phyloP scores from a whole-genome alignment of 1,140 invertebrate genomes.

The Trinorchestia longiramus region DNA sequence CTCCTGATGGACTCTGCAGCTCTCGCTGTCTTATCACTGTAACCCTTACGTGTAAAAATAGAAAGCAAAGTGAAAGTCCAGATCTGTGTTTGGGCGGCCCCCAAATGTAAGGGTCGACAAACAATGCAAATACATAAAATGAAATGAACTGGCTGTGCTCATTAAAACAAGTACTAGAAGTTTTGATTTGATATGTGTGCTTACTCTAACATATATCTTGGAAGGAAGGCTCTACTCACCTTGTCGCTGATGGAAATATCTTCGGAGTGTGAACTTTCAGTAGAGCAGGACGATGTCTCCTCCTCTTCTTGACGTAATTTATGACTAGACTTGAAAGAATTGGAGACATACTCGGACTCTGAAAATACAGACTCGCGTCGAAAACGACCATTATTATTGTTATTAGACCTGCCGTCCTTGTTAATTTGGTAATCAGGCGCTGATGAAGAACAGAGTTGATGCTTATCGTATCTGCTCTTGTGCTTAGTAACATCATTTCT shows the following conservation, averaged over 20 bases:
- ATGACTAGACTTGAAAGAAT: conserved; percentile 53
- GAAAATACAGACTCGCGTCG: conserved; percentile 22
- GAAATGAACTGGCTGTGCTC: not conserved
- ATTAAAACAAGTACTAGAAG: not conserved
- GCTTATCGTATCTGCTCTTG: conserved; percentile 25
- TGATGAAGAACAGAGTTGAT: not conserved
- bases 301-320: conserved; percentile 44
- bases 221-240: not conserved
- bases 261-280: conserved; percentile 30
- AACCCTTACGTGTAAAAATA: not conserved
- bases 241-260: conserved; percentile 39
- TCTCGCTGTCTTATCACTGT: not conserved
- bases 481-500: not conserved
- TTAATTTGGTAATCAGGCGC: conserved; percentile 22
- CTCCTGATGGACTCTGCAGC: not conserved
- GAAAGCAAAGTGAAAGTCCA: not conserved
- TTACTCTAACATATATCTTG: not conserved
- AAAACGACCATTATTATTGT: not conserved
- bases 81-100: not conserved
- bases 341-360: conserved; percentile 26
- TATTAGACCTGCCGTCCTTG: not conserved
- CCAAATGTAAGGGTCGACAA: not conserved
- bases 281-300: conserved; percentile 43
- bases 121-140: not conserved
- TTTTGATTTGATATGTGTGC: not conserved